Evolutionary conservation across 2,113 vertebrate species (phyloP), one percentile per base, ranked within the genome.

Genomic region (Cathartes aura): DNA sequence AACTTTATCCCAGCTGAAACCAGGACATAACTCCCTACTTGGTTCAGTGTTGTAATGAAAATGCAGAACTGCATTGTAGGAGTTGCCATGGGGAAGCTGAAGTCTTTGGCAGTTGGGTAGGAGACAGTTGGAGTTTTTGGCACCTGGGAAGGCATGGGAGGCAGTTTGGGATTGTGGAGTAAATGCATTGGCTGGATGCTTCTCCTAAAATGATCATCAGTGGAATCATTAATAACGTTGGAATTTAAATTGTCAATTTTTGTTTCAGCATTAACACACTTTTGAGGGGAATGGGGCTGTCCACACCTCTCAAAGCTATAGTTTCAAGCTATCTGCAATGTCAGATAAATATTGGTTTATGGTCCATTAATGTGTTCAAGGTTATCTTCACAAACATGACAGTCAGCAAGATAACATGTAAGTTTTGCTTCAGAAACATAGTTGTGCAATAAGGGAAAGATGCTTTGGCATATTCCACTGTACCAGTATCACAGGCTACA

Each of bases 61-160:
- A 96, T 40, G 87, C 84, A 80, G 82, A 78, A 48, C 85, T 93
- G 88, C 85, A 47, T 62, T 94, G 66, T 86, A 93, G 59, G 90
- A 97, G 95, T 97, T 97, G 96, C 89, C 95, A 95, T 97, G 96
- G 94, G 96, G 81, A 96, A 97, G 87, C 81, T 90, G 94, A 91
- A 97, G 94, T 47, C 87, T 85, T 97, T 97, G 96, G 94, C 96
- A 96, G 32, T 94, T 88, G 91, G 73, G 87, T 82, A 96, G 84
- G 74, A 93, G 96, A 96, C 94, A 97, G 91, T 93, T 97, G 97
- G 94, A 97, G 91, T 87, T 97, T 97, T 97, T 97, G 97, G 96
- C 96, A 95, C 89, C 93, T 96, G 94, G 93, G 87, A 96, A 96
- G 66, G 66, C 94, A 96, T 24, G 74, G 78, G 94, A 97, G 84